phyloP scores from a whole-genome alignment of 2,888 invertebrate species.

The Invenusta paracnida region DNA sequence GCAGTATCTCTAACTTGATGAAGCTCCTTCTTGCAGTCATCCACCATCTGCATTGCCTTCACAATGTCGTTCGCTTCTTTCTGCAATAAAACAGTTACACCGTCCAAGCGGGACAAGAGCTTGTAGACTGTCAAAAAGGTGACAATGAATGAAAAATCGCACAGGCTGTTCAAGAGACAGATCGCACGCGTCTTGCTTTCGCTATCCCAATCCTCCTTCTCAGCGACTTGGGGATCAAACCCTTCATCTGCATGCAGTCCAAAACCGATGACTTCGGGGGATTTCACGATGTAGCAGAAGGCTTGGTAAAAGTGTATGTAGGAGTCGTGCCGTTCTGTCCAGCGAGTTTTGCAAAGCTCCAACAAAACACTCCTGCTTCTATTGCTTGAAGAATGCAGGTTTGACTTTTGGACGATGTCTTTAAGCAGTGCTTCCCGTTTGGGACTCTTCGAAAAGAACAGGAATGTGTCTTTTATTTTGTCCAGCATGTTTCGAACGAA shows the following conservation, averaged over 20 bases:
- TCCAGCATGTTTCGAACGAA: constrained; percentile 40
- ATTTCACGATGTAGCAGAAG: constrained; percentile 34
- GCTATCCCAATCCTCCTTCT: constrained; percentile 32
- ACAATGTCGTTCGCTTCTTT: constrained; percentile 5
- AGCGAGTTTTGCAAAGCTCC: constrained; percentile 43
- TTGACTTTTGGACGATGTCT: background rate
- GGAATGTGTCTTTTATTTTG: constrained; percentile 37
- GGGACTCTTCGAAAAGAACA: constrained; percentile 40
- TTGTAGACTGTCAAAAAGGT: constrained; percentile 31
- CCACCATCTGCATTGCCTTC: background rate
- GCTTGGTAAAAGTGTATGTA: constrained; percentile 43
- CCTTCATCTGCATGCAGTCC: constrained; percentile 33
- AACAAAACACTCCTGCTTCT: constrained; percentile 37
- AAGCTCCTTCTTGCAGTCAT: background rate
- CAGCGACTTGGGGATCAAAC: background rate
- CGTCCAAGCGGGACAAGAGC: constrained; percentile 17
- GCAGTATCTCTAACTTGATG: background rate
- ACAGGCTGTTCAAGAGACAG: background rate
- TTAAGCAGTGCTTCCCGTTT: constrained; percentile 35
- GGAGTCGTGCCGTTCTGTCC: constrained; percentile 37
- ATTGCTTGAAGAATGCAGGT: background rate
- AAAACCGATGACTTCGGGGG: too few species aligned
- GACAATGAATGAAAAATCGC: constrained; percentile 39
- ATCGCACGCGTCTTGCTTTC: constrained; percentile 9
- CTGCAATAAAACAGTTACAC: constrained; percentile 33